These are phyloP conservation scores for Rhopalosiphum nymphaeae DNA, from an alignment of 2,888 invertebrate species.

Conservation along the genomic window DNA sequence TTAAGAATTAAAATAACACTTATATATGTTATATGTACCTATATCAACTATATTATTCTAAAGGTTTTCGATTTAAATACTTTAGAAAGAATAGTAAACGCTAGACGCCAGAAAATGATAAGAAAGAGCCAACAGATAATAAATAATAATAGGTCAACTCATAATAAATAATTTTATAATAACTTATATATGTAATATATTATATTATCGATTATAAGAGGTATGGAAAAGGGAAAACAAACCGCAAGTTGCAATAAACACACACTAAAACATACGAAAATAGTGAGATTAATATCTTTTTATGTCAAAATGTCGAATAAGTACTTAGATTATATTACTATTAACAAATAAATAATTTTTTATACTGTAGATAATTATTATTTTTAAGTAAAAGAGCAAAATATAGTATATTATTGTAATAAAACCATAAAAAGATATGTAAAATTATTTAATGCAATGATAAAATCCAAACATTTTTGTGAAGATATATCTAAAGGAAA, in stretches of 20 bases:
- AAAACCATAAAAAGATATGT: background rate
- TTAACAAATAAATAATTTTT: too few species aligned
- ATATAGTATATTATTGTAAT: background rate
- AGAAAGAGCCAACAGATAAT: background rate
- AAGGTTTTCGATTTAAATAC: background rate
- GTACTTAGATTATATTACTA: too few species aligned
- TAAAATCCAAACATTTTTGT: too few species aligned
- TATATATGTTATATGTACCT: background rate
- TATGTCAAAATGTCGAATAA: too few species aligned
- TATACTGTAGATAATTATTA: background rate
- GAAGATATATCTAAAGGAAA: too few species aligned
- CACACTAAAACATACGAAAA: background rate
- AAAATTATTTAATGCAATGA: too few species aligned
- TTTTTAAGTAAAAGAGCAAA: background rate
- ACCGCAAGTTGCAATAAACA: background rate
- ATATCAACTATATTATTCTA: background rate
- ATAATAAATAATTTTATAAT: background rate
- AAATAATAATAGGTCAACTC: background rate
- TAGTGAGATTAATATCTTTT: background rate
- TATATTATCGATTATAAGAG: background rate
- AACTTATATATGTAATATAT: background rate
- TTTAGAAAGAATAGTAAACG: background rate
- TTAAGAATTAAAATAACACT: background rate
- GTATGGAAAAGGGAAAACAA: background rate
- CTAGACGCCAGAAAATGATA: background rate